Evolutionary conservation across 2,888 invertebrate genomes (phyloP).

Genomic region (Sturmia bella): DNA sequence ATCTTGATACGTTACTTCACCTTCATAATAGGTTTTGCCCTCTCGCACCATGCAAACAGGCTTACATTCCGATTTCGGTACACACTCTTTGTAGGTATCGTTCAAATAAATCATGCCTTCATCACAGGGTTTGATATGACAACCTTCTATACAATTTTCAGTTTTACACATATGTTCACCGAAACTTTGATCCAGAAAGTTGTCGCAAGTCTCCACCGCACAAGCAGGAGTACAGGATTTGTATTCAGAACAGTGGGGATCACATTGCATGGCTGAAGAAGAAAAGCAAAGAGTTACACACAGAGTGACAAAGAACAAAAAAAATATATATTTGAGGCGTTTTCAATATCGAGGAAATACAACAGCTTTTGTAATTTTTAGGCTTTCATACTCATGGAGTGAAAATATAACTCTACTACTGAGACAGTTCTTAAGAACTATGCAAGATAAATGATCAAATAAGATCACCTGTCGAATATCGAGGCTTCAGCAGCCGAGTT

Average conservation of each 20-base stretch:
- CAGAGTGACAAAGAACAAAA: too few species aligned
- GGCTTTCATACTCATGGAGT: too few species aligned
- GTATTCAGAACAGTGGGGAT: constrained; percentile 90
- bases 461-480: too few species aligned
- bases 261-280: constrained; percentile 91
- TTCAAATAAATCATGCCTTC: constrained; percentile 89
- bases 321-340: too few species aligned
- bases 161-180: constrained; percentile 86
- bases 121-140: constrained; percentile 88
- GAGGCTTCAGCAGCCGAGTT: too few species aligned
- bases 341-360: too few species aligned
- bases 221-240: constrained; percentile 92
- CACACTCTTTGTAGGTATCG: constrained; percentile 86
- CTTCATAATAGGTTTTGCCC: constrained; percentile 87
- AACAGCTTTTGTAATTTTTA: too few species aligned
- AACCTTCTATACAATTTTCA: constrained; percentile 92
- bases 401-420: too few species aligned
- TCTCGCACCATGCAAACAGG: constrained; percentile 87
- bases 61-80: constrained; percentile 88
- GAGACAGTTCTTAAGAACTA: too few species aligned
- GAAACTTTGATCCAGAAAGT: constrained; percentile 86
- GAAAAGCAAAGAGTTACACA: constrained; percentile 3
- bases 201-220: constrained; percentile 92
- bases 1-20: constrained; percentile 89
- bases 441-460: too few species aligned